Conservation (phyloP, 2,113 vertebrate species). For the Toxotes chatareus region DNA sequence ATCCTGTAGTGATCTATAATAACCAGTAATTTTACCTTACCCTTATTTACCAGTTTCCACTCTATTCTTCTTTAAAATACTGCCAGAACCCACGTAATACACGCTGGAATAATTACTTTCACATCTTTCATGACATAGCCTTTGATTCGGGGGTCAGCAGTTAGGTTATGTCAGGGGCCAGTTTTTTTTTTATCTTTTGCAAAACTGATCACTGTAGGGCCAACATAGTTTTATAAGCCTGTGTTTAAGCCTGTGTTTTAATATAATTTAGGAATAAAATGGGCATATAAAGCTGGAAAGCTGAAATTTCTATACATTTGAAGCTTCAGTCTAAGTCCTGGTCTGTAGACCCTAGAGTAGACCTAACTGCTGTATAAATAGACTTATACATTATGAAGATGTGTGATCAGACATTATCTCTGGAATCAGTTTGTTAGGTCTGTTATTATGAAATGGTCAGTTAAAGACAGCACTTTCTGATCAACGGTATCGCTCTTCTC, state of each 20-base stretch:
- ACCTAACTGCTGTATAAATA: background rate
- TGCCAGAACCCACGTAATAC: background rate
- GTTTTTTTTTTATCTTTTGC: background rate
- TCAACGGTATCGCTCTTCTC: background rate
- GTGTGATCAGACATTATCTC: background rate
- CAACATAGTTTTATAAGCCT: background rate
- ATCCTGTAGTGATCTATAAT: background rate
- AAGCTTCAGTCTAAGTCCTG: background rate
- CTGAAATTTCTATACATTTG: background rate
- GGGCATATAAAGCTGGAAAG: background rate
- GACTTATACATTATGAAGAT: background rate
- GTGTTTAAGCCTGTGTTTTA: background rate
- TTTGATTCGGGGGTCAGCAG: background rate
- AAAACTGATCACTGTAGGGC: background rate
- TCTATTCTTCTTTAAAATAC: background rate
- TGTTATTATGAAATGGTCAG: slow-evolving; percentile 1
- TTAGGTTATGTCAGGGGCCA: background rate
- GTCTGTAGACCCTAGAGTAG: background rate
- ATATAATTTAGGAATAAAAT: background rate
- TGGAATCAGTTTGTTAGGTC: background rate
- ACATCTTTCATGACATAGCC: background rate
- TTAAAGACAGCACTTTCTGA: background rate
- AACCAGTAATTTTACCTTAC: background rate
- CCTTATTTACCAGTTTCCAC: background rate
- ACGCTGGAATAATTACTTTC: background rate